Percentiles rank a stretch among this genome's conserved stretches.
Evolutionary conservation across 92 coral and sea anemone genomes (phyloP).

Genomic region (Siderastrea radians): DNA sequence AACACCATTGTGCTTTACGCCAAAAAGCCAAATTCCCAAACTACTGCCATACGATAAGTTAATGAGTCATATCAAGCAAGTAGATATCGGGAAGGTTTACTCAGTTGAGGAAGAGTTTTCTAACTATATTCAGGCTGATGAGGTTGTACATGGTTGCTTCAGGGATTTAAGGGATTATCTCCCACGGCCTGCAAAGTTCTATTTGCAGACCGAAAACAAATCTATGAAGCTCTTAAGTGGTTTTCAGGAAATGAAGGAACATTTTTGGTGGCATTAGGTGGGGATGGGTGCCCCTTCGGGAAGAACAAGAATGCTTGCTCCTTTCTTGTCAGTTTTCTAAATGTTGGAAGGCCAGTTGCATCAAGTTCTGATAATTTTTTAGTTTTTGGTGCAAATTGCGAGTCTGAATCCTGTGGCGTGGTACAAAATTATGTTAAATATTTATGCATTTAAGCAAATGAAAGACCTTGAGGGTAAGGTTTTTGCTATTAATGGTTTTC

Average conservation of each 20-base stretch:
- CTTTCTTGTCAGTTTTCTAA: conserved; percentile 62
- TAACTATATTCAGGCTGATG: conserved; percentile 44
- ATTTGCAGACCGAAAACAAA: conserved; percentile 50
- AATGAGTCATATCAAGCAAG: conserved; percentile 41
- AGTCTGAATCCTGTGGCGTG: conserved; percentile 54
- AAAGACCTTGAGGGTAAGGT: conserved; percentile 59
- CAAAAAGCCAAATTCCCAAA: conserved; percentile 35
- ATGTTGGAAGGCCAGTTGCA: conserved; percentile 63
- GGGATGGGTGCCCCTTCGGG: conserved; percentile 71
- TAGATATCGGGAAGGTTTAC: conserved; percentile 57
- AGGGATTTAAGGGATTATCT: conserved; percentile 66
- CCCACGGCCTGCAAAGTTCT: conserved; percentile 65
- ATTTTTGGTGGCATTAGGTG: conserved; percentile 66
- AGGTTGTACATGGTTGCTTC: conserved; percentile 61
- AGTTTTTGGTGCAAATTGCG: conserved; percentile 72
- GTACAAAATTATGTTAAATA: conserved; percentile 39
- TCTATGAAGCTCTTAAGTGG: conserved; percentile 50
- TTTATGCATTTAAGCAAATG: conserved; percentile 47
- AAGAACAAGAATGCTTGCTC: conserved; percentile 68
- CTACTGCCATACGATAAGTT: conserved; percentile 49
- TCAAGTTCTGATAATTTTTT: conserved; percentile 66
- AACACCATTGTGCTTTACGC: conserved; percentile 56
- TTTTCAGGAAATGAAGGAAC: conserved; percentile 68
- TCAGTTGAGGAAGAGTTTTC: conserved; percentile 66
- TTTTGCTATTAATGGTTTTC: conserved; percentile 36